Conservation (phyloP, 2,113 vertebrate species). For the Ardeotis arabs region DNA sequence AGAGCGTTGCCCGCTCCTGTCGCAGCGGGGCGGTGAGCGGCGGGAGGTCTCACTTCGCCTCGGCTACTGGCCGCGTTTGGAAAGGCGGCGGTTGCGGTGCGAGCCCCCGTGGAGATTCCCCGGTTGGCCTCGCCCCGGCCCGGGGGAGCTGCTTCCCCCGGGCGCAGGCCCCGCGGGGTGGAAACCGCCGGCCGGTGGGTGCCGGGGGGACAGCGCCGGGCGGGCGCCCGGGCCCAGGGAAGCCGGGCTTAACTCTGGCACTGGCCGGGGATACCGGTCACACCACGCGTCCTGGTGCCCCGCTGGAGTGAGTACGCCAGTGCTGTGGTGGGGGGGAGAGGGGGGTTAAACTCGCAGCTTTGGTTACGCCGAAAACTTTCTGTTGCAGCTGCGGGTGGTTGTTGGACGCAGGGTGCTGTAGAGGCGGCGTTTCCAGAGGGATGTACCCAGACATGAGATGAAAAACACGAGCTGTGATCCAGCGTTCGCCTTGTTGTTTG, state of each 20-base stretch:
- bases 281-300: neutral
- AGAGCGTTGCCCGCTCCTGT: neutral
- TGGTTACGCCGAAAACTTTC: neutral
- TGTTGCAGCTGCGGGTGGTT: neutral
- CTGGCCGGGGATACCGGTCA: rapidly evolving
- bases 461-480: neutral
- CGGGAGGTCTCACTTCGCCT: neutral
- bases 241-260: neutral
- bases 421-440: neutral
- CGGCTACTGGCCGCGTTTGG: neutral
- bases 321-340: neutral
- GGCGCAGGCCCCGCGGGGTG: neutral
- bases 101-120: neutral
- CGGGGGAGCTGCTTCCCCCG: neutral
- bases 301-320: rapidly evolving
- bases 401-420: neutral
- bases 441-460: neutral
- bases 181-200: neutral
- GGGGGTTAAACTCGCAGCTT: neutral
- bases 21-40: neutral
- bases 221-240: neutral
- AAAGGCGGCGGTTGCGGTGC: neutral
- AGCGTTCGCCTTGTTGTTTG: neutral
- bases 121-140: neutral
- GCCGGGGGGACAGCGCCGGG: neutral